phyloP scores from a whole-genome alignment of 2,113 vertebrate species.

The Neodon shergylaensis region DNA sequence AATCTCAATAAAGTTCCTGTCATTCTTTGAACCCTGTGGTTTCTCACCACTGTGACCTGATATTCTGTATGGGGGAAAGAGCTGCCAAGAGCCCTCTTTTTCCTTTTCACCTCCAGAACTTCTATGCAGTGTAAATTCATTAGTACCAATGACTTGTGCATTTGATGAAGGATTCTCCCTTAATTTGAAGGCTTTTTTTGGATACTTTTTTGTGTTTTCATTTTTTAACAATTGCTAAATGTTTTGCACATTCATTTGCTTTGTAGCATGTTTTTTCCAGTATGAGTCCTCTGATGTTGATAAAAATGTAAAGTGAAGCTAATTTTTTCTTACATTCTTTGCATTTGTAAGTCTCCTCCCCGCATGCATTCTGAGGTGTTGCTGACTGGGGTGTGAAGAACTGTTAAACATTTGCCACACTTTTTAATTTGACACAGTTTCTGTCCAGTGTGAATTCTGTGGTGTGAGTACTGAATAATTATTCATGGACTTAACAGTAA shows the following conservation, averaged over 20 bases:
- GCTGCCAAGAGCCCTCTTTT: fast-evolving
- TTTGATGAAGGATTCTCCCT: neutral
- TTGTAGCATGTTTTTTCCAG: neutral
- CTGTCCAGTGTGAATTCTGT: neutral
- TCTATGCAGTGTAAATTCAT: neutral
- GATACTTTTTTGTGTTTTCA: neutral
- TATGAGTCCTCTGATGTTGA: neutral
- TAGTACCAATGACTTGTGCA: too few species aligned
- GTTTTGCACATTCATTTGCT: neutral
- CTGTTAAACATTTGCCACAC: neutral
- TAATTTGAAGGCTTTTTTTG: neutral
- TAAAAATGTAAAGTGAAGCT: neutral
- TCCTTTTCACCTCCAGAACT: neutral
- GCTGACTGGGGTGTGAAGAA: neutral
- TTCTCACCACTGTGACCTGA: neutral
- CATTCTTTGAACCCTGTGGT: neutral
- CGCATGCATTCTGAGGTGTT: too few species aligned
- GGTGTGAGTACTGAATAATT: neutral
- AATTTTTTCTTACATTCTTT: neutral
- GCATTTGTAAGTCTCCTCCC: neutral
- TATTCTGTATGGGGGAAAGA: neutral
- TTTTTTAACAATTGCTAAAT: neutral
- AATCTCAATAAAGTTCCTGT: neutral
- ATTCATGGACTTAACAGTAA: neutral
- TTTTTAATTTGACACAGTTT: neutral